These are phyloP conservation scores for Frieseomelitta varia DNA, from an alignment of 1,140 invertebrate species.

Conservation along the genomic window DNA sequence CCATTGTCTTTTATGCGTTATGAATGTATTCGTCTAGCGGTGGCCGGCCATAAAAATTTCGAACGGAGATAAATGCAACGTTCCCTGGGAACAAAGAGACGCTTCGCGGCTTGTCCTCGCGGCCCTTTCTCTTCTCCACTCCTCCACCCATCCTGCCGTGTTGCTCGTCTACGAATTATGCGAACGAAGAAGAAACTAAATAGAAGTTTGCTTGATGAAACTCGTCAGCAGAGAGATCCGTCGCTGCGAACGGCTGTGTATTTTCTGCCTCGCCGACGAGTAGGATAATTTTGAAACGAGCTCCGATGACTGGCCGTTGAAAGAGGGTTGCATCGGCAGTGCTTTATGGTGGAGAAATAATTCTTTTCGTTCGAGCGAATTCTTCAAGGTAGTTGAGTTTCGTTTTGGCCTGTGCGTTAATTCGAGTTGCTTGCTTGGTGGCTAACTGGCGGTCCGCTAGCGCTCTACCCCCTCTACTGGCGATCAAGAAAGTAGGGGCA, in stretches of 20 bases:
- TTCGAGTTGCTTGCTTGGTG: too few relatives aligned
- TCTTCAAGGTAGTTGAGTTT: too few relatives aligned
- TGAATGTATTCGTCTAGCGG: conserved; percentile 39
- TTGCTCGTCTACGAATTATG: neutral
- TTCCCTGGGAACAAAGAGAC: conserved; percentile 32
- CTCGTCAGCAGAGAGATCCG: neutral
- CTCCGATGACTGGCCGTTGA: too few relatives aligned
- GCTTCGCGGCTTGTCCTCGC: conserved; percentile 1
- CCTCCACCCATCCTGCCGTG: neutral
- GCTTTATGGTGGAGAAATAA: too few relatives aligned
- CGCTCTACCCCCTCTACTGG: too few relatives aligned
- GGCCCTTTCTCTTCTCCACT: neutral
- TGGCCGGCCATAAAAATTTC: conserved; percentile 33
- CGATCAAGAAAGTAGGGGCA: too few relatives aligned
- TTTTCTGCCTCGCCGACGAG: neutral
- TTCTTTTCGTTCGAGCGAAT: too few relatives aligned
- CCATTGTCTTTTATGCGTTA: conserved; percentile 52
- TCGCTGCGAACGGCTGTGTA: neutral
- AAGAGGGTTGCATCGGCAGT: too few relatives aligned
- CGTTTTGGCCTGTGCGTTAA: too few relatives aligned
- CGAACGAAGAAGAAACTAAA: neutral
- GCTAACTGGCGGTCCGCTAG: too few relatives aligned
- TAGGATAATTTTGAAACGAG: too few relatives aligned
- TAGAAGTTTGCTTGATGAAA: neutral
- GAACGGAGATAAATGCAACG: conserved; percentile 35